Percentiles rank a stretch among this genome's conserved stretches.
These are phyloP conservation scores for Hirudinaria manillensis DNA, from an alignment of 2,888 invertebrate species.

Conservation along the genomic window DNA sequence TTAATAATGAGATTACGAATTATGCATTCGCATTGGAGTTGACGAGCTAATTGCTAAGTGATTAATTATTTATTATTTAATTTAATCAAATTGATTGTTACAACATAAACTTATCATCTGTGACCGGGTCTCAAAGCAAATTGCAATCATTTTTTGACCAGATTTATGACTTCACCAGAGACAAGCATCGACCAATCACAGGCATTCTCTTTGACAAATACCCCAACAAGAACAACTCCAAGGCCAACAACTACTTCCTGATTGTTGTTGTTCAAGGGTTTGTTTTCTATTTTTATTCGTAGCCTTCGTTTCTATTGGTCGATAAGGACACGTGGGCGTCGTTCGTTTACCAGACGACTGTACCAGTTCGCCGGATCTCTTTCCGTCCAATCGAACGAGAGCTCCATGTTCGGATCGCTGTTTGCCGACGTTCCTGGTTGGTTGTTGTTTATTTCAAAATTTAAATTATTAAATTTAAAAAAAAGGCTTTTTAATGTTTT, in stretches of 20 bases:
- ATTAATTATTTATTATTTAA: too few species aligned
- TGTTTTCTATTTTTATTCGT: conserved; percentile 13
- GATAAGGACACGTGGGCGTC: background rate
- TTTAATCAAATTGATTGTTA: too few species aligned
- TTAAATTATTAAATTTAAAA: conserved; percentile 38
- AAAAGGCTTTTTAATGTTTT: too few species aligned
- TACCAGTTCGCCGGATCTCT: conserved; percentile 78
- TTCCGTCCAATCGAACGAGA: conserved; percentile 55
- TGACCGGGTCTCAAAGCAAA: background rate
- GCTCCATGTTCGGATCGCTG: background rate
- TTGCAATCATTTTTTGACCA: background rate
- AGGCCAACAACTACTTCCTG: background rate
- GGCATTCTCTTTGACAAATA: conserved; percentile 21
- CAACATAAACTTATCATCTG: too few species aligned
- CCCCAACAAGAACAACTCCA: background rate
- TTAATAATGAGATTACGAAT: too few species aligned
- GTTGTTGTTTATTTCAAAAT: conserved; percentile 70
- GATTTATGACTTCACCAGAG: conserved; percentile 22
- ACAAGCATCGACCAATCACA: conserved; percentile 26
- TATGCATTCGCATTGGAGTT: too few species aligned
- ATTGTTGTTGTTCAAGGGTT: conserved; percentile 22
- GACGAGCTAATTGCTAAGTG: too few species aligned
- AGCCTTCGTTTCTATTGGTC: background rate
- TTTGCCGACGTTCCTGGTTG: conserved; percentile 73
- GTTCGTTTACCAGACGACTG: conserved; percentile 60